Base-by-base conservation (phyloP, 2,113 vertebrate species). In the Leucosticte australis region DNA sequence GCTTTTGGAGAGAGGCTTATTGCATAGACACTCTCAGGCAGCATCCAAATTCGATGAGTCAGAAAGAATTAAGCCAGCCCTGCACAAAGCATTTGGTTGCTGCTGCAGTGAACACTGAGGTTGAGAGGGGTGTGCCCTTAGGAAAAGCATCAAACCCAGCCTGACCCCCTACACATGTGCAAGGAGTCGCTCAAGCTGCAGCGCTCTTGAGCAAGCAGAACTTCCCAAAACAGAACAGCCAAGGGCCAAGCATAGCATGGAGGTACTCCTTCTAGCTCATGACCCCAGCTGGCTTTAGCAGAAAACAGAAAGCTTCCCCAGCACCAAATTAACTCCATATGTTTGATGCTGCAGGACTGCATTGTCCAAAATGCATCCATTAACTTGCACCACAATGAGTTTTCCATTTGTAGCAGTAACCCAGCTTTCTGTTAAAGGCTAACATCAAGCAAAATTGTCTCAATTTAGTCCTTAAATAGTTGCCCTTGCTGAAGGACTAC, bases 281-380 rank as follows among this genome's bases (percentile, higher is more conserved):
- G 30, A 59, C 21, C 31, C 27, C 53, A 81, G 21, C 12, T 22
- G 26, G 31, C 42, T 71, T 90, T 13, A 75, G 33, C 26, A 89
- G 64, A 89, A 84, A 86, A 46, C 13, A 74, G n/a, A 89, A 92
- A 65, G 68, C 77, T 84, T 33, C 64, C 87, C 49, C 31, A 75
- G 30, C n/a, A 78, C 35, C 31, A 63, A 44, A 69, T 71, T 63
- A 71, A 79, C 62, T 82, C n/a, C 70, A 49, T 16, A 49, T 8
- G 35, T 28, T 52, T 4, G 3, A 62, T 47, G 39, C 11, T n/a
- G 44, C 47, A 55, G 73, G 41, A 59, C 39, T 56, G 33, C 35
- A 57, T 67, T 75, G 68, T 52, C 44, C 27, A 31, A 71, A 70
- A 12, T 4, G 7, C 24, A 81, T 22, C 55, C 41, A 39, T 47